A percentile compares a stretch with the other conserved stretches of the same genome.
phyloP scores from a whole-genome alignment of 2,113 vertebrate genomes.

The Aphyosemion australe region DNA sequence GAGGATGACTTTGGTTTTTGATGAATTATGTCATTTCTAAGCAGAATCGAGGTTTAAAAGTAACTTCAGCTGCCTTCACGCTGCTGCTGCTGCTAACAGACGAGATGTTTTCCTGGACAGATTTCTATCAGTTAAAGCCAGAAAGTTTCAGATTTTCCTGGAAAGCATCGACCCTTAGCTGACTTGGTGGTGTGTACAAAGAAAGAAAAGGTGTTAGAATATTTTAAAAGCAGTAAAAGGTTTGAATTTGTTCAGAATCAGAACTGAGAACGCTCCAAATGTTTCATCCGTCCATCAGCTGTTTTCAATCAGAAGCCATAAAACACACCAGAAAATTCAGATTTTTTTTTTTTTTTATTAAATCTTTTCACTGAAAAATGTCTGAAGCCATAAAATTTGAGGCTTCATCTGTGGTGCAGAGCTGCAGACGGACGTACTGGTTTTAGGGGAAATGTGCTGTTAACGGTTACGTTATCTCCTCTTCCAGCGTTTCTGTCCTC shows the following conservation, averaged over 20 bases:
- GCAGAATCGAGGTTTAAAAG: too few relatives aligned
- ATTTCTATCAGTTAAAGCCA: too few relatives aligned
- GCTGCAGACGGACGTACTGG: background rate
- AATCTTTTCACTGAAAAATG: background rate
- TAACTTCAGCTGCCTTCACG: too few relatives aligned
- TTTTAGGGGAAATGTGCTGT: background rate
- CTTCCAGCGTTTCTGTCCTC: constrained; percentile 20
- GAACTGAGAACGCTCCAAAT: too few relatives aligned
- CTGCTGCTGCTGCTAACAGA: background rate
- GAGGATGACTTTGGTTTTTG: background rate
- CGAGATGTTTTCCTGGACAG: too few relatives aligned
- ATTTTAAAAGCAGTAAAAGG: too few relatives aligned
- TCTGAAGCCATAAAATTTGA: background rate
- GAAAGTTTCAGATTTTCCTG: too few relatives aligned
- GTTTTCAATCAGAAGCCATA: too few relatives aligned
- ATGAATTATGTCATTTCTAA: background rate
- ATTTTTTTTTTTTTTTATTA: background rate
- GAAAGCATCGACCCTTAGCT: too few relatives aligned
- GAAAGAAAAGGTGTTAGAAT: background rate
- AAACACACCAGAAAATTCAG: too few relatives aligned
- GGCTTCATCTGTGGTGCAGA: background rate
- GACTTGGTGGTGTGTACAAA: background rate
- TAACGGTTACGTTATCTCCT: background rate
- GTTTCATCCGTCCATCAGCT: too few relatives aligned
- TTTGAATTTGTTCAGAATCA: too few relatives aligned